Evolutionary conservation across 2,888 invertebrate genomes (phyloP), one percentile per base, ranked within the genome.

Genomic region (Sinohyriopsis cumingii): DNA sequence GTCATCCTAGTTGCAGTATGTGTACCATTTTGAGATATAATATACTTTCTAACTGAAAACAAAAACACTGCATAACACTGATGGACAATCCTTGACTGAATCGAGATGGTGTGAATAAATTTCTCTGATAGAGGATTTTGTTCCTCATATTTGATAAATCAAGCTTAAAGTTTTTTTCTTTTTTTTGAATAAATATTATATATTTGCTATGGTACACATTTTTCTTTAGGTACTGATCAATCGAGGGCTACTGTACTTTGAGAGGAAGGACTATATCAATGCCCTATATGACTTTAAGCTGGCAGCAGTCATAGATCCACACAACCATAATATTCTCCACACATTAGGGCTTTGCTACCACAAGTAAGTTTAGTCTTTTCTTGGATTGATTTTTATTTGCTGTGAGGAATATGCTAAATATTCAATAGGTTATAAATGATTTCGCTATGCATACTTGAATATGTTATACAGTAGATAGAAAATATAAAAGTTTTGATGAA

Each of bases 291-390:
- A 90, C 78, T 89, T 90, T 74, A 82, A 88, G 64, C 72, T 84
- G 76, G 89, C 89, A 7, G 82, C 82, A 28, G 80, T 81, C 55
- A 79, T 89, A 33, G 80, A 81, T 54, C 84, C 88, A 1, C 64
- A 64, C 7, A 85, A 89, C 73, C 84, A 86, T 67, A 79, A 82
- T 57, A 86, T 90, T 33, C 85, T 87, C 53, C 89, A 89, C 74
- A 88, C 88, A 1, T 83, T 90, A 7, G 90, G 90, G 6, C 80
- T 89, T 20, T 89, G 89, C 72, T 86, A 85, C 69, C 90, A 90
- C 76, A 89, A 88, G 89, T 90, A 79, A 72, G 87, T 69, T 6
- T 24, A 33, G 20, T 64, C 20, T 45, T 45, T 12, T 45, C 45
- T 3, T 45, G 12, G 9, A 45, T 45, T 45, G 45, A 45, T 45